These are phyloP conservation scores for Platynereis dumerilii DNA, from an alignment of 2,888 invertebrate species.

Conservation along the genomic window DNA sequence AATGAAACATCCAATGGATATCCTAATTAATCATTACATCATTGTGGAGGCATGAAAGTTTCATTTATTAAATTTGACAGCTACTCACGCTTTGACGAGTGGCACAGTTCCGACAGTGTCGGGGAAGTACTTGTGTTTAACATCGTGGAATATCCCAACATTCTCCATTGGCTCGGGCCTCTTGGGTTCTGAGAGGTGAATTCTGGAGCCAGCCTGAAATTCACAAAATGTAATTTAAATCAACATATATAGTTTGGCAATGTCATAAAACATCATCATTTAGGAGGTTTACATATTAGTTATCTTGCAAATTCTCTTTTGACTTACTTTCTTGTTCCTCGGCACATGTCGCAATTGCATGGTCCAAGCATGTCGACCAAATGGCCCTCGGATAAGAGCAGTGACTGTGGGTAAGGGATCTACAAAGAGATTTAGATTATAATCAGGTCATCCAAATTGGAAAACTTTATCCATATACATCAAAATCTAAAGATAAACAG, in stretches of 20 bases:
- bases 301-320: too few species aligned
- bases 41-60: background rate
- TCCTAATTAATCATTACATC: too few species aligned
- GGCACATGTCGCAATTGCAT: slow-evolving; percentile 80
- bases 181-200: slow-evolving; percentile 64
- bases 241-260: background rate
- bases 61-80: too few species aligned
- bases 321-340: slow-evolving; percentile 69
- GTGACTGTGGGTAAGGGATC: slow-evolving; percentile 93
- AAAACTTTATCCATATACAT: too few species aligned
- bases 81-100: slow-evolving; percentile 81
- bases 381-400: slow-evolving; percentile 88
- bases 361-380: slow-evolving; percentile 91
- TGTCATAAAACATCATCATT: background rate
- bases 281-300: background rate
- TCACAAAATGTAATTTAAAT: background rate
- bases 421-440: slow-evolving; percentile 46
- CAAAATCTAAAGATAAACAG: too few species aligned
- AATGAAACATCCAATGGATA: too few species aligned
- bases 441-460: too few species aligned
- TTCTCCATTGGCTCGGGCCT: slow-evolving; percentile 81
- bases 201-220: slow-evolving; percentile 44
- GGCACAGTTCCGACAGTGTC: slow-evolving; percentile 81
- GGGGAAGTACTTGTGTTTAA: slow-evolving; percentile 79
- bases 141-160: slow-evolving; percentile 72